Base-by-base conservation (phyloP, 1,140 invertebrate species). In the Chrysoperla carnea region DNA sequence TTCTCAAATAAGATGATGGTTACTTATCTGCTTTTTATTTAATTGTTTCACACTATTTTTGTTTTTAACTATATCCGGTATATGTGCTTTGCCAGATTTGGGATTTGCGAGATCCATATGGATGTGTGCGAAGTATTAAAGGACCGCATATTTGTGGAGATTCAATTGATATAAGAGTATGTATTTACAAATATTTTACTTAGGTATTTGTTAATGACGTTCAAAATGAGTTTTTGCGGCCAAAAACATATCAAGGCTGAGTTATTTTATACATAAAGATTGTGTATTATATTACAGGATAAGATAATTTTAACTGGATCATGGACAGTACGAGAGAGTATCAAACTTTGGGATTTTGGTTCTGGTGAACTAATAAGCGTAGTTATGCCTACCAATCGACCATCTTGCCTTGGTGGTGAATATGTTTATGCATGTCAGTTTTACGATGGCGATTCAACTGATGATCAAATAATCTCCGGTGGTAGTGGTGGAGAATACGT, bases 61-160 rank as follows among this genome's bases (percentile, higher is more conserved):
- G n/a, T n/a, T n/a, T n/a, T n/a, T n/a, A n/a, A n/a, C n/a, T n/a
- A n/a, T n/a, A n/a, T n/a, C n/a, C n/a, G n/a, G n/a, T n/a, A n/a
- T n/a, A n/a, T n/a, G n/a, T n/a, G n/a, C n/a, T n/a, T n/a, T n/a
- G n/a, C n/a, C n/a, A 61, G 58, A 54, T 62, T 29, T 62, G 59
- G 59, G 59, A 62, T 37, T 40, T 43, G 4, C 46, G 59, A 40
- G 40, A 52, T 1, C 36, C 29, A 6, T 28, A 42, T 12, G 54
- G 55, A 38, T 54, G 51, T 11, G 46, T 57, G 6, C 46, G 45
- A 38, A 42, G 46, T 4, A 56, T 62, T 29, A 47, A 50, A 36
- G 58, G 59, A 14, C 56, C 57, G 36, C 52, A 56, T 36, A 57
- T 62, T 23, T 60, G 56, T 31, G 58, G 59, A 39, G 57, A 60